Conservation (phyloP, 2,113 vertebrate species). For the Amphiprion ocellaris region DNA sequence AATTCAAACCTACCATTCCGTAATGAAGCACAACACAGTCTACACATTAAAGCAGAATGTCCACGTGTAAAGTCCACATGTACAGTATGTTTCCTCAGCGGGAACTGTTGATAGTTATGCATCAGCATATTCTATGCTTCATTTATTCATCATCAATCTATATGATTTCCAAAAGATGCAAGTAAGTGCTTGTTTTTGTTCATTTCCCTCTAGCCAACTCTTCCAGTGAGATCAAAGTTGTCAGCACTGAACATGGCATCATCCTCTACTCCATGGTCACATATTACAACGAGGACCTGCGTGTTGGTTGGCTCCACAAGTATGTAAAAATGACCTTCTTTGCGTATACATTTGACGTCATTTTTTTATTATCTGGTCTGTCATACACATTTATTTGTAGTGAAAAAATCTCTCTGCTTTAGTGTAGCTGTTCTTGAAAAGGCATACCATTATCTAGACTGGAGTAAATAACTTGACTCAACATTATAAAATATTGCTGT, state of each 20-base stretch:
- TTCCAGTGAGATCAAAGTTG: constrained; percentile 89
- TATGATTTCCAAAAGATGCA: neutral
- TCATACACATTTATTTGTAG: neutral
- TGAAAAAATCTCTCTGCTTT: neutral
- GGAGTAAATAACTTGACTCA: too few relatives aligned
- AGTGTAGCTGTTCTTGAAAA: too few relatives aligned
- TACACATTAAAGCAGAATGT: constrained; percentile 14
- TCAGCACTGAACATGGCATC: constrained; percentile 95
- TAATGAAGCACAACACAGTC: constrained; percentile 18
- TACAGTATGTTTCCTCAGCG: neutral
- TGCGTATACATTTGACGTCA: too few relatives aligned
- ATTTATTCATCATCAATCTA: neutral
- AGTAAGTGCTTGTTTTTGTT: constrained; percentile 5
- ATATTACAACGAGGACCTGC: constrained; percentile 91
- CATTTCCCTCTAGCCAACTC: constrained; percentile 87
- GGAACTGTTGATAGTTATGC: neutral
- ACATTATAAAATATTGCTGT: too few relatives aligned
- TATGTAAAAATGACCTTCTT: constrained; percentile 74
- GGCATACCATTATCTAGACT: too few relatives aligned
- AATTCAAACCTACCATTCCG: constrained; percentile 3
- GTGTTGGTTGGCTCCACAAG: constrained; percentile 94
- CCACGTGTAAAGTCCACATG: neutral
- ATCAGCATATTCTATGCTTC: neutral
- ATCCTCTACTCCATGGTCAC: constrained; percentile 90
- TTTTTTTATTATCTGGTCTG: neutral